Base-by-base conservation (phyloP, 1,140 invertebrate species). In the Brachionus rotundiformis region DNA sequence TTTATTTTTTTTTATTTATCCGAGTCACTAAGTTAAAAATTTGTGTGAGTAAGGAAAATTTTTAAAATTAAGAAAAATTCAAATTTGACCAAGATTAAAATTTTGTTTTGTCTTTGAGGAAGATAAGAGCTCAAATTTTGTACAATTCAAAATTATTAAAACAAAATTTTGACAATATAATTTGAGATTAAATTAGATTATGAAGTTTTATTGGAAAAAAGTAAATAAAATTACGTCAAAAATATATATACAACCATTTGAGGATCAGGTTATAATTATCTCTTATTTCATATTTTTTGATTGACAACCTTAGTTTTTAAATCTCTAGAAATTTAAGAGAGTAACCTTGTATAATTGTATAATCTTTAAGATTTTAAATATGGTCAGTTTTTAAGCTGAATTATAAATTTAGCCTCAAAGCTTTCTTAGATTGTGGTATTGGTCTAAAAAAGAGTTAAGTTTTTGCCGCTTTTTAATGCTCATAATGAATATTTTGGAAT, bases 151-250 rank as follows among this genome's bases (percentile, higher is more conserved):
- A 63, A 29, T 63, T 29, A 13, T 33, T 68, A 36, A 33, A 33
- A 33, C 29, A 16, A 68, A 68, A 68, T 68, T 68, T 68, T 68
- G 63, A 68, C 63, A 68, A 68, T 36, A 68, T 68, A 68, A 68
- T 68, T 68, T 68, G 63, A 68, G 63, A 68, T 68, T 68, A 68
- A 36, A 68, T 68, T 68, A 68, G 63, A 68, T 68, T 68, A 68
- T 36, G 25, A 36, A 68, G 33, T 36, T 19, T 68, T 33, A 19
- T 36, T 10, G 3, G 29, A 8, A 68, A 33, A 68, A 68, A 68
- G 63, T 68, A 68, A 68, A 68, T 68, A 68, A 68, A 68, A 36
- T 33, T 68, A 68, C 63, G 47, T 16, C n/a, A 68, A 68, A 19
- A n/a, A 23, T 29, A 63, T 23, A 63, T 29, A 63, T 13, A 29